phyloP scores from a whole-genome alignment of 64 coral and sea anemone species.

The Exaiptasia diaphana region DNA sequence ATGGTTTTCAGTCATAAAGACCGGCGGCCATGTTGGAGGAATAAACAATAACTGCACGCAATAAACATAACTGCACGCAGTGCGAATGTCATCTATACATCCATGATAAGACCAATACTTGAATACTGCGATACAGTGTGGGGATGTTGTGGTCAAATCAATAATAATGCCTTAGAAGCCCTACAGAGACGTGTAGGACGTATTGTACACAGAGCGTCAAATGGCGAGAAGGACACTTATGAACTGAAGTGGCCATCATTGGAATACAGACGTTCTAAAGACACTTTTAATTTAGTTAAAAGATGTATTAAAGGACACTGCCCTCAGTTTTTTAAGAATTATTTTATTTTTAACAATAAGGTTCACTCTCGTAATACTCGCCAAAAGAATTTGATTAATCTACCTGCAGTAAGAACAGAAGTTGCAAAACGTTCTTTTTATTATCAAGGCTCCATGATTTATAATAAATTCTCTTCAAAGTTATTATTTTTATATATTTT shows the following conservation, averaged over 20 bases:
- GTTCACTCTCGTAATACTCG: not conserved
- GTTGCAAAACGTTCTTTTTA: not conserved
- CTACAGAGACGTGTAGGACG: slow-evolving; percentile 24
- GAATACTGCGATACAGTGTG: slow-evolving; percentile 43
- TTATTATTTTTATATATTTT: not conserved
- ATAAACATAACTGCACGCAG: not conserved
- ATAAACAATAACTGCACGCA: no score
- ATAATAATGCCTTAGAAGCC: not conserved
- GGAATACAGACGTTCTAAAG: not conserved
- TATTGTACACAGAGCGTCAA: not conserved
- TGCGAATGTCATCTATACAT: slow-evolving; percentile 40
- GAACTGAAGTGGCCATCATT: slow-evolving; percentile 31
- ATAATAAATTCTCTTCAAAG: not conserved
- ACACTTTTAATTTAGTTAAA: slow-evolving; percentile 33
- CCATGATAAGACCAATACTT: slow-evolving; percentile 18
- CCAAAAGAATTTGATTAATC: not conserved
- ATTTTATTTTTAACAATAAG: slow-evolving; percentile 37
- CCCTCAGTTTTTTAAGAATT: slow-evolving; percentile 30
- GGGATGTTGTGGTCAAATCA: slow-evolving; percentile 33
- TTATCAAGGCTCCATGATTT: not conserved
- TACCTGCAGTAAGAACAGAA: not conserved
- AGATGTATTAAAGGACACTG: slow-evolving; percentile 48
- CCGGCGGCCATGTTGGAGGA: no score
- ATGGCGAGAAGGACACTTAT: slow-evolving; percentile 16
- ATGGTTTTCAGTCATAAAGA: no score